Conservation (phyloP, 2,113 vertebrate genomes). For the Nerophis lumbriciformis region DNA sequence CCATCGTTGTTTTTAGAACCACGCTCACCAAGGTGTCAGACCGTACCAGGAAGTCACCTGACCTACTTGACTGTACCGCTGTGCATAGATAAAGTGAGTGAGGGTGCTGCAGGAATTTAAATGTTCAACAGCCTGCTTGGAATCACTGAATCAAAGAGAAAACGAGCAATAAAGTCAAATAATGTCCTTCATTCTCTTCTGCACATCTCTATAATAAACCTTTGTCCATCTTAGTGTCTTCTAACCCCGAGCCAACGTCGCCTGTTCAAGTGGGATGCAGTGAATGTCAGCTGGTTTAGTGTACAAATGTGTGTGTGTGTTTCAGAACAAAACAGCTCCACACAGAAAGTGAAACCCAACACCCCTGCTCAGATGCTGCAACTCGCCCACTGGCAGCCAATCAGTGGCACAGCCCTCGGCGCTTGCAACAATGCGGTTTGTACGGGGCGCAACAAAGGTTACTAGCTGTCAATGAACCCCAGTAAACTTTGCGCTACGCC, state of each 20-base stretch:
- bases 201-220: conserved; percentile 18
- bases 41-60: conserved; percentile 29
- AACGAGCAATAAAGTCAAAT: neutral
- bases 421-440: conserved; percentile 63
- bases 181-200: conserved; percentile 7
- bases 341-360: conserved; percentile 59
- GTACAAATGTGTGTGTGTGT: neutral
- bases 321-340: conserved; percentile 50
- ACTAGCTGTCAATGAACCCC: conserved; percentile 65
- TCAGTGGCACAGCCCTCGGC: conserved; percentile 28
- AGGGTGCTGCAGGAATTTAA: conserved; percentile 8
- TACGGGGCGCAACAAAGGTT: conserved; percentile 59
- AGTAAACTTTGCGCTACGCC: conserved; percentile 50
- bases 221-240: conserved; percentile 16
- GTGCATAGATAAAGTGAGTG: neutral
- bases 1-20: too few species aligned
- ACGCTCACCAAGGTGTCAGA: conserved; percentile 10
- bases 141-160: too few species aligned
- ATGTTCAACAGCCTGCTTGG: neutral
- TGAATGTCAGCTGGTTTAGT: conserved; percentile 18
- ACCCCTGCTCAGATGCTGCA: conserved; percentile 52
- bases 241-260: neutral
- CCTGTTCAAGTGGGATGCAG: conserved; percentile 2
- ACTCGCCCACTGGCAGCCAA: conserved; percentile 38
- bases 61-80: conserved; percentile 17